These are phyloP conservation scores for Balaeniceps rex DNA, from an alignment of 2,113 vertebrate species.

Conservation along the genomic window DNA sequence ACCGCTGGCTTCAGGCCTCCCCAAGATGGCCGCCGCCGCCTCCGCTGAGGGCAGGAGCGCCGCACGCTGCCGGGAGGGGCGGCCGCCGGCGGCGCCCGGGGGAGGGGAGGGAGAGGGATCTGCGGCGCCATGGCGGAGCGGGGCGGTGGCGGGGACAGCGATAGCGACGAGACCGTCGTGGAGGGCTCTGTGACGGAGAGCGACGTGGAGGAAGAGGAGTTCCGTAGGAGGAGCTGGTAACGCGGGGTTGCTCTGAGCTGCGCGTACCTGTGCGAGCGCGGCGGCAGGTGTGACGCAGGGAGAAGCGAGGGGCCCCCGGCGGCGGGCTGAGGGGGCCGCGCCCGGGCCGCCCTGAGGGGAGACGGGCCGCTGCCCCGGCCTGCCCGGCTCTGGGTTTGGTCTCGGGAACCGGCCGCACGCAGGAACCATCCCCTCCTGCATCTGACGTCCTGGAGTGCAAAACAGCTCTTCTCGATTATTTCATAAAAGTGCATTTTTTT, in stretches of 20 bases:
- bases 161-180: constrained; percentile 65
- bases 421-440: rapidly evolving
- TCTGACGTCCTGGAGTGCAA: neutral
- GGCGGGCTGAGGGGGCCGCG: neutral
- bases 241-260: no score
- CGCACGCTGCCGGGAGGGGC: no score
- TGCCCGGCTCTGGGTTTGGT: rapidly evolving
- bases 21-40: neutral
- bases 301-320: no score
- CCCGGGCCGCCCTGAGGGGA: no score
- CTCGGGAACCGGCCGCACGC: rapidly evolving
- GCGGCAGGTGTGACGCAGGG: neutral
- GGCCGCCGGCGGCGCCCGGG: rapidly evolving
- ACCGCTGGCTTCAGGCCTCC: rapidly evolving
- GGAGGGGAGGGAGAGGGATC: no score
- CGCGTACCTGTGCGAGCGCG: neutral
- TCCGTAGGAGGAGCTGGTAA: constrained; percentile 35
- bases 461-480: neutral
- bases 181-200: constrained; percentile 55
- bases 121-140: neutral
- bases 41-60: no score
- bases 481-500: neutral
- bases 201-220: constrained; percentile 60
- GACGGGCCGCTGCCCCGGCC: neutral
- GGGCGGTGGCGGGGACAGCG: neutral